Base-by-base conservation (phyloP, 1,140 invertebrate genomes). In the Drosophila dunni region DNA sequence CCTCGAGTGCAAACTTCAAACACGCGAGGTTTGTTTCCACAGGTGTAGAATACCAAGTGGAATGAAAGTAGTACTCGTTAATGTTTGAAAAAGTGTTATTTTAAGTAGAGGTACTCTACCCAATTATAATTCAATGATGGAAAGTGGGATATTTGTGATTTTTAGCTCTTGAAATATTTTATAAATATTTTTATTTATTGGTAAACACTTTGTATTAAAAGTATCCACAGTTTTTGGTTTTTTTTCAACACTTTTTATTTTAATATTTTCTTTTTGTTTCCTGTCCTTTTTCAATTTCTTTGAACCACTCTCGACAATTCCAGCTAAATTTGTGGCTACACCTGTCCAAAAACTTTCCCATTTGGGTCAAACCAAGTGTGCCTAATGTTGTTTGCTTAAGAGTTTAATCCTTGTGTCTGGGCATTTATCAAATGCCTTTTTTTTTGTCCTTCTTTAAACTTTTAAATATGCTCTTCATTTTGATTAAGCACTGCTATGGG, bases 381-480 rank as follows among this genome's bases (percentile, higher is more conserved):
- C 11, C 48, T 65, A 70, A 70, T 71, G 54, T 33, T 42, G 51
- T 57, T 46, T 71, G 42, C 20, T 20, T 29, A 33, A 48, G 53
- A 56, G 15, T 56, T 71, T 57, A 40, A 33, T 38, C 48, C 34
- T 10, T 8, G 36, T n/a, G 15, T 42, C 29, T 3, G 17, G 20
- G 24, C 24, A 50, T 57, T 72, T 66, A 38, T 44, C 69, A 60
- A 58, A 29, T 40, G 38, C 17, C 17, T 45, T 17, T 40, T 62
- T 62, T 40, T 33, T 48, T 46, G 0, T 7, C 34, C 34, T 1
- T 38, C 40, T 51, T 29, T 9, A n/a, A 66, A 72, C 45, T 66
- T 85, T 78, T 75, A 78, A 61, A 53, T 72, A 54, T 69, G 45
- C 72, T 71, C 72, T 48, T 48, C 63, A 74, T 70, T 61, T 63